Evolutionary conservation across 2,113 vertebrate genomes (phyloP).

Genomic region (Greenwoodochromis staneri): DNA sequence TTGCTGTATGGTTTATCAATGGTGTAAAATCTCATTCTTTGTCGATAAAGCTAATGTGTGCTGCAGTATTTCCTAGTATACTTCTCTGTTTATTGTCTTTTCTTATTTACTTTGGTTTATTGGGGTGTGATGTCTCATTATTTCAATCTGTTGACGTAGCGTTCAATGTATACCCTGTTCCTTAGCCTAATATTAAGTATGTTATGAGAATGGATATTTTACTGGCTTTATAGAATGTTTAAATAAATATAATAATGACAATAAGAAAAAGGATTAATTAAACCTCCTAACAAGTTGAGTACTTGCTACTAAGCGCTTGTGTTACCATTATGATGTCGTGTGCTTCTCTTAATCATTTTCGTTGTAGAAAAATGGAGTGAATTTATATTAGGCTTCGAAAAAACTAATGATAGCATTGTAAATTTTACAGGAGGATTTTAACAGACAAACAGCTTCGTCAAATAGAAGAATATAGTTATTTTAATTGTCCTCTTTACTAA

Average conservation of each 20-base stretch:
- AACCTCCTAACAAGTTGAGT: slow-evolving; percentile 92
- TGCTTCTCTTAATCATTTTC: slow-evolving; percentile 99
- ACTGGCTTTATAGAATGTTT: slow-evolving; percentile 98
- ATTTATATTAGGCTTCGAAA: slow-evolving; percentile 97
- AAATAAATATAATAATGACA: slow-evolving; percentile 80
- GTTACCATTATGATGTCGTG: slow-evolving; percentile 97
- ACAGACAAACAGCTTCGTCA: slow-evolving; percentile 93
- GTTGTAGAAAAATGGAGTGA: slow-evolving; percentile 99
- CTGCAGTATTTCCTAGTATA: slow-evolving; percentile 90
- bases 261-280: slow-evolving; percentile 72
- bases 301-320: slow-evolving; percentile 97
- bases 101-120: slow-evolving; percentile 76
- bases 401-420: slow-evolving; percentile 98
- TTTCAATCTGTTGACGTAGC: slow-evolving; percentile 86
- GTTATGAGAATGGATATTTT: slow-evolving; percentile 99
- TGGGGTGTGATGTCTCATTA: slow-evolving; percentile 71
- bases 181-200: slow-evolving; percentile 94
- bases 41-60: slow-evolving; percentile 84
- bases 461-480: slow-evolving; percentile 98
- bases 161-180: slow-evolving; percentile 84
- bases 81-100: slow-evolving; percentile 76
- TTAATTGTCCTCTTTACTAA: slow-evolving; percentile 99
- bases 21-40: slow-evolving; percentile 89
- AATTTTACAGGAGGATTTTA: slow-evolving; percentile 95
- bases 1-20: slow-evolving; percentile 87